These are phyloP conservation scores for Xestoiulus laeticollis DNA, from an alignment of 2,888 invertebrate genomes.

Conservation along the genomic window DNA sequence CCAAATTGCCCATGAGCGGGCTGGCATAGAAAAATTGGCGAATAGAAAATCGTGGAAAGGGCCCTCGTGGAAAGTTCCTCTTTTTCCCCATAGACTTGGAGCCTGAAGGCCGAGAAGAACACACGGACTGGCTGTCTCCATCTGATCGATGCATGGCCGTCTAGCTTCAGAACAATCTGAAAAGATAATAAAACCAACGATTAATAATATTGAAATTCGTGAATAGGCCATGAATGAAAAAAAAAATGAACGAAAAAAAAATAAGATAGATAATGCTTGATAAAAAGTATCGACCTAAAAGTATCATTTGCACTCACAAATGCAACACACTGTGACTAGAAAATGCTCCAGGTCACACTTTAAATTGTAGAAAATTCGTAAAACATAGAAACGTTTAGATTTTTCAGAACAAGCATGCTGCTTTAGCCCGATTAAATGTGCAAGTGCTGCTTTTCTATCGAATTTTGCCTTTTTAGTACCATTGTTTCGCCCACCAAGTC, in stretches of 20 bases:
- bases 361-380: too few species aligned
- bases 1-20: slow-evolving; percentile 69
- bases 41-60: slow-evolving; percentile 71
- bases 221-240: background rate
- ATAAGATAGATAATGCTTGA: background rate
- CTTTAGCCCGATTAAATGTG: too few species aligned
- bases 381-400: too few species aligned
- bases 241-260: background rate
- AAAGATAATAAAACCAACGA: background rate
- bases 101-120: slow-evolving; percentile 49
- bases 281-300: background rate
- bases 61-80: slow-evolving; percentile 45
- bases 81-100: slow-evolving; percentile 50
- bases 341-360: background rate
- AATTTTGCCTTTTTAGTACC: too few species aligned
- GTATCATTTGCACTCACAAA: too few species aligned
- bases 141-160: slow-evolving; percentile 42
- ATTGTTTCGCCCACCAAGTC: too few species aligned
- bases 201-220: background rate
- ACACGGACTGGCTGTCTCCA: slow-evolving; percentile 51
- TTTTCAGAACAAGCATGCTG: too few species aligned
- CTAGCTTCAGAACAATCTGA: slow-evolving; percentile 43
- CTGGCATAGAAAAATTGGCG: slow-evolving; percentile 76
- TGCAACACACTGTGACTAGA: background rate
- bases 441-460: too few species aligned